Evolutionary conservation across 2,113 vertebrate genomes (phyloP).

Genomic region (Leptocoma aspasia): DNA sequence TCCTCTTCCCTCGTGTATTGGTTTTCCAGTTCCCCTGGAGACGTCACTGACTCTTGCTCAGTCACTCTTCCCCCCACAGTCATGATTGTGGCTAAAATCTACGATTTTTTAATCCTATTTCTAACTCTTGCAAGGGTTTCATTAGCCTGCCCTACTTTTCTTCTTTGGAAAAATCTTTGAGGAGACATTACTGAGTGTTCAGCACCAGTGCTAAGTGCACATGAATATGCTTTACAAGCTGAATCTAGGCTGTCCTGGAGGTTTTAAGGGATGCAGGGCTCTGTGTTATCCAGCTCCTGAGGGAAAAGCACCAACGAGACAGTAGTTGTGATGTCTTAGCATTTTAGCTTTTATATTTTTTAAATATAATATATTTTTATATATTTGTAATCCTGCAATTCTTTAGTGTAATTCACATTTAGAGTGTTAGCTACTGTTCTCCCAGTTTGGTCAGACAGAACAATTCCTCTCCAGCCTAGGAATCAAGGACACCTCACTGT

Average conservation of each 20-base stretch:
- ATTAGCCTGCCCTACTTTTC: conserved; percentile 60
- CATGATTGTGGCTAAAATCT: neutral
- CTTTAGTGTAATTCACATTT: neutral
- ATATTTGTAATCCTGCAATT: neutral
- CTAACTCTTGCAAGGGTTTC: conserved; percentile 25
- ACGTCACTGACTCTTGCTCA: neutral
- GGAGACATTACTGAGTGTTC: neutral
- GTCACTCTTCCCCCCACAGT: neutral
- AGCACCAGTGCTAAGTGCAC: conserved; percentile 3
- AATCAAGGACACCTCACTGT: neutral
- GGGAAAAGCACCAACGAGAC: neutral
- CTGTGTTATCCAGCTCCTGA: neutral
- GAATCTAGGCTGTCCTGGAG: conserved; percentile 4
- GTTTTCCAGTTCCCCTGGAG: neutral
- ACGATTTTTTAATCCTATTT: neutral
- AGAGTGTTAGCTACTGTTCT: neutral
- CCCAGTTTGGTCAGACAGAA: neutral
- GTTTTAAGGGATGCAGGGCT: neutral
- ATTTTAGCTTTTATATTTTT: neutral
- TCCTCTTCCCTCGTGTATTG: neutral
- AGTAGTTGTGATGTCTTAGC: neutral
- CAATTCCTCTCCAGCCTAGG: neutral
- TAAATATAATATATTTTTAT: neutral
- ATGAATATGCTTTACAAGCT: conserved; percentile 31
- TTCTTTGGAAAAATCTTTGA: conserved; percentile 32